Evolutionary conservation across 2,888 invertebrate species (phyloP).

Genomic region (Hydraecia micacea): DNA sequence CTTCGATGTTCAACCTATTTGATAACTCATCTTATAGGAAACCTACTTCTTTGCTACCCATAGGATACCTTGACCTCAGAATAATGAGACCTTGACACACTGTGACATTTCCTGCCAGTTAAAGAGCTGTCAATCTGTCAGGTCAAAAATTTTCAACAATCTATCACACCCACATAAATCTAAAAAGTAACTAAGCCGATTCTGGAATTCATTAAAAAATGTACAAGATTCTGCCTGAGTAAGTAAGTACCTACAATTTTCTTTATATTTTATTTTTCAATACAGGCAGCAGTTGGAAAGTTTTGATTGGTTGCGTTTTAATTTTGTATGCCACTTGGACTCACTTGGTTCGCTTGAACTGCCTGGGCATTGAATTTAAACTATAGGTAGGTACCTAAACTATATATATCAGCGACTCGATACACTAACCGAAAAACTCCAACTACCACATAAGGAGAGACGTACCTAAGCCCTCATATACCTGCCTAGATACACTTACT

Average conservation of each 20-base stretch:
- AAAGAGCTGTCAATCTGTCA: neutral
- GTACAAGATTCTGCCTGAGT: neutral
- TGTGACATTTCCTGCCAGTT: neutral
- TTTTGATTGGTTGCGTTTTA: neutral
- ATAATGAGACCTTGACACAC: neutral
- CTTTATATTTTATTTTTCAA: neutral
- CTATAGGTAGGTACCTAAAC: neutral
- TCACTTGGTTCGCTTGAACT: neutral
- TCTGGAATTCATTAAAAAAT: neutral
- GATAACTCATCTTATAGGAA: no score
- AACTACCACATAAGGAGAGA: neutral
- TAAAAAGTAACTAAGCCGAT: neutral
- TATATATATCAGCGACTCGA: neutral
- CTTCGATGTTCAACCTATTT: neutral
- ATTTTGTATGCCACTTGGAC: neutral
- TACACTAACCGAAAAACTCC: neutral
- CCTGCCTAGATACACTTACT: neutral
- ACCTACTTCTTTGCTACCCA: neutral
- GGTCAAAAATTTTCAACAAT: neutral
- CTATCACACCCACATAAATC: neutral
- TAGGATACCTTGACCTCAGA: neutral
- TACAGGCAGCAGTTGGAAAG: neutral
- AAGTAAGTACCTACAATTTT: conserved; percentile 9
- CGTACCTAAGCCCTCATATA: neutral
- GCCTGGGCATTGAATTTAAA: neutral